Base-by-base conservation (phyloP, 2,888 invertebrate species). In the Scrobipalpa costella region DNA sequence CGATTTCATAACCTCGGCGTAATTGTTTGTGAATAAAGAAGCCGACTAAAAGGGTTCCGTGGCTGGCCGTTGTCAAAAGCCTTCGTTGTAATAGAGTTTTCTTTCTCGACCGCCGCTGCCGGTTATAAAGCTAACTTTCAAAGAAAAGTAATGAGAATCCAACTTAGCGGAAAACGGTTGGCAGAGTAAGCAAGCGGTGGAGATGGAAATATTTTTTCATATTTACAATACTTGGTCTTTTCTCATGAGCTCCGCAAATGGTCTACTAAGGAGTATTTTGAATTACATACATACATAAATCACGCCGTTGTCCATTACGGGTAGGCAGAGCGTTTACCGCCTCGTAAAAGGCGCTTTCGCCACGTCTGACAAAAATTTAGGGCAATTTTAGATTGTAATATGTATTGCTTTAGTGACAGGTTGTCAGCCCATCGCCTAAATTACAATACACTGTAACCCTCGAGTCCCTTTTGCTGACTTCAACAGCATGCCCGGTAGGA, bases 71-170 rank as follows among this genome's bases (percentile, higher is more conserved):
- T 79, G 81, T 82, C 83, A 85, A 88, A 88, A 83, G 84, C 79
- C 86, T 82, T 84, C 80, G 80, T 84, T 86, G 84, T 88, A 83
- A 87, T 85, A 83, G 81, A 88, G 81, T 87, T 88, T 85, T 82
- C 84, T 82, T 81, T 79, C 79, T 80, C 80, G 78, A 78, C 79
- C 81, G 78, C 78, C 73, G 76, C 78, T 75, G 76, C 77, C 76
- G 75, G 79, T 84, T 84, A 84, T 85, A 85, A 86, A 83, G 86
- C 83, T 84, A 88, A 88, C 86, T 87, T 82, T 85, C 81, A 85
- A 82, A 86, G 85, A 82, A 86, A 89, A 84, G 87, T 89, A 90
- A 90, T 89, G 88, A 88, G 89, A 88, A 86, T 85, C 83, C 85
- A 88, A 90, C 89, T 86, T 79, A 79, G 88, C 85, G 87, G 85